Base-by-base conservation (phyloP, 2,113 vertebrate genomes). In the Apteryx owenii region DNA sequence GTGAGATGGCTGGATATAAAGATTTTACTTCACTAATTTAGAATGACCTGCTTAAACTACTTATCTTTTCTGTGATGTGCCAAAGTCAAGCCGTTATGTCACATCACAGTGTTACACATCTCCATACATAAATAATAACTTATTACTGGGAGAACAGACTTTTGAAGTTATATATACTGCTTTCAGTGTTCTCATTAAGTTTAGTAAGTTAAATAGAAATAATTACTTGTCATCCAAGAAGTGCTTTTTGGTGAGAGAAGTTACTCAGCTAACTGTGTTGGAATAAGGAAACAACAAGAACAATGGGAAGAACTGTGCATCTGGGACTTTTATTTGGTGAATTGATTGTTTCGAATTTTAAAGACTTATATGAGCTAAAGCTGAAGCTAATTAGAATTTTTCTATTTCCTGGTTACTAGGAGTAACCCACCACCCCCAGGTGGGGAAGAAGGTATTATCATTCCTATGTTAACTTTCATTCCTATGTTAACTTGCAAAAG, bases 1-100 rank as follows among this genome's bases (percentile, higher is more conserved):
- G 58, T 89, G 81, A 77, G 29, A 50, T 82, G 48, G 48, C 70
- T 85, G 73, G 48, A 85, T 80, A 89, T 77, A 93, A 92, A 92
- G 66, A 82, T 65, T 95, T 92, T 94, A 96, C 95, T 97, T 93
- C 70, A 88, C 36, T 82, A 66, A 81, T 95, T 90, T 95, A 93
- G 94, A 96, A 89, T 61, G 70, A 91, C 90, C 53, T 81, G 42
- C 21, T 94, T 82, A 62, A 96, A 93, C 36, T 93, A 95, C 70
- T 83, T 96, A 56, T 54, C 65, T 92, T 97, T 76, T 78, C 72
- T 78, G 82, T 54, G 80, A 90, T 77, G 76, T 21, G 66, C 81
- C 86, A 90, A 94, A 92, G 88, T 92, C 96, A 96, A 89, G 93
- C 86, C 29, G 71, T 93, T 94, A 88, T 51, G 83, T 87, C 84